Evolutionary conservation across 2,113 vertebrate genomes (phyloP).

Genomic region (Sitta europaea): DNA sequence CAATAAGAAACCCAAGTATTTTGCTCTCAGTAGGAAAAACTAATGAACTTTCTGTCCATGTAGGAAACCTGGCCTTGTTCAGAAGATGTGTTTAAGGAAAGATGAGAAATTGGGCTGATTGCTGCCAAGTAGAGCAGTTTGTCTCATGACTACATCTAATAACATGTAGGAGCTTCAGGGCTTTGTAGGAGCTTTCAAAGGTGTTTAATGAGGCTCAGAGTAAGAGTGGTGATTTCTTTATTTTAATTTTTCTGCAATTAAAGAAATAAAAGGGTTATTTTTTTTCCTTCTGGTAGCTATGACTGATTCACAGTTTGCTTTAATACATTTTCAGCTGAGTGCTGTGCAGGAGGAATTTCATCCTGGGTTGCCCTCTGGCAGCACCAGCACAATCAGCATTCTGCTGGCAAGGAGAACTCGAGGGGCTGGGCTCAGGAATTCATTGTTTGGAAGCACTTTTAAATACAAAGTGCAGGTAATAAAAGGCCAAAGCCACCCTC

Average conservation of each 20-base stretch:
- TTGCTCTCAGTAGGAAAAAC: neutral
- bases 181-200: neutral
- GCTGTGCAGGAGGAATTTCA: neutral
- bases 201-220: conserved; percentile 20
- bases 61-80: neutral
- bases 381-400: neutral
- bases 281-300: neutral
- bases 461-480: neutral
- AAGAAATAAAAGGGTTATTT: neutral
- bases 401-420: neutral
- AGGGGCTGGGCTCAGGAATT: neutral
- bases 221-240: neutral
- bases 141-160: neutral
- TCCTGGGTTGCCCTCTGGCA: neutral
- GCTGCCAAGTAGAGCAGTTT: neutral
- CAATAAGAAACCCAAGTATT: neutral
- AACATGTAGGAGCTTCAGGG: neutral
- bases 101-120: neutral
- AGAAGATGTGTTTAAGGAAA: neutral
- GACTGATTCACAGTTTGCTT: neutral
- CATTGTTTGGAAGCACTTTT: neutral
- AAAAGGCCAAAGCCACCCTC: neutral
- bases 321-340: neutral
- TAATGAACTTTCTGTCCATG: neutral
- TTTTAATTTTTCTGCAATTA: neutral